Conservation (phyloP, 2,888 invertebrate genomes). For the Bursaphelenchus okinawaensis region DNA sequence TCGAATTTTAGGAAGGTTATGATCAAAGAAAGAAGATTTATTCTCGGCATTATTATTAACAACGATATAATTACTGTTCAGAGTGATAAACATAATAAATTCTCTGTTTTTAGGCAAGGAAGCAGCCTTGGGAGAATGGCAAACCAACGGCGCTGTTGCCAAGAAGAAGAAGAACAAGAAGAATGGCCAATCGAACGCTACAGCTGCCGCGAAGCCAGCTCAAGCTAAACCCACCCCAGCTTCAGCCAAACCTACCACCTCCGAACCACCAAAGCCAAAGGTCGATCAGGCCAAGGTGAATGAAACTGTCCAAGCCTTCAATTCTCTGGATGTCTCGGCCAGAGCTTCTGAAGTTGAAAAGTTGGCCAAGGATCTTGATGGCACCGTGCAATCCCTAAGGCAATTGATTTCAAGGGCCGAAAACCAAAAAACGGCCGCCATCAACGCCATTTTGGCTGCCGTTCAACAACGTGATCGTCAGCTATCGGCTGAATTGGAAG, state of each 20-base stretch:
- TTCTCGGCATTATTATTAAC: constrained; percentile 4
- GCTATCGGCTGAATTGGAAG: neutral
- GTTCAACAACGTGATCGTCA: constrained; percentile 5
- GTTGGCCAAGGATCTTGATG: constrained; percentile 10
- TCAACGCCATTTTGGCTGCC: neutral
- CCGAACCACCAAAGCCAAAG: neutral
- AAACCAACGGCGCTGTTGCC: constrained; percentile 28
- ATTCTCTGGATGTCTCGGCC: neutral
- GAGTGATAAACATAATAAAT: neutral
- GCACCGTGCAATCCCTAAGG: constrained; percentile 2
- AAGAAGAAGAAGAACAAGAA: constrained; percentile 47
- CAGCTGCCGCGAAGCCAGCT: neutral
- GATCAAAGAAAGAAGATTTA: neutral
- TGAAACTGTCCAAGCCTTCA: neutral
- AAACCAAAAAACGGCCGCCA: neutral
- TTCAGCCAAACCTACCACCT: constrained; percentile 14
- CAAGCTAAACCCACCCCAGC: neutral
- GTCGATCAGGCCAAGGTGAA: neutral
- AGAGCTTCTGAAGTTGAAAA: neutral
- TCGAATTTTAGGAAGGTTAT: too few relatives aligned
- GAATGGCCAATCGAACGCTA: constrained; percentile 12
- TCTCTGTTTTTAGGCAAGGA: constrained; percentile 33
- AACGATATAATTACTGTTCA: neutral
- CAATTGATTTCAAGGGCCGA: neutral
- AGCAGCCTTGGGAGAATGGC: constrained; percentile 52